phyloP scores from a whole-genome alignment of 2,888 invertebrate species.

The Perdita meconis region DNA sequence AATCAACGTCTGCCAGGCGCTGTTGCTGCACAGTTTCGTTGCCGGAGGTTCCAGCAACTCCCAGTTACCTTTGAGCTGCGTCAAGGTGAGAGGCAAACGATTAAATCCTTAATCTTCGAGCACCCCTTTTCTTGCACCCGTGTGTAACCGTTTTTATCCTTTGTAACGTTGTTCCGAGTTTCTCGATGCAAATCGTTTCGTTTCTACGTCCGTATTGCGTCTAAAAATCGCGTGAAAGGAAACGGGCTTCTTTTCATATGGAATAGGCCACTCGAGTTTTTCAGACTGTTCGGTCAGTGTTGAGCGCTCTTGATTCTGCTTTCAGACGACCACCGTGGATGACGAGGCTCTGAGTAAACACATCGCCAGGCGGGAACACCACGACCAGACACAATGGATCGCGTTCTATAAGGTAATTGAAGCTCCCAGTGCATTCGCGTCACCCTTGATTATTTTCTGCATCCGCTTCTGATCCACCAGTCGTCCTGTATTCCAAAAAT shows the following conservation, averaged over 20 bases:
- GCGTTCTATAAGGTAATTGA: conserved; percentile 89
- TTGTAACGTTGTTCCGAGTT: conserved; percentile 2
- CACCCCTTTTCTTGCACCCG: conserved; percentile 9
- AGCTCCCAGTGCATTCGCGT: conserved; percentile 25
- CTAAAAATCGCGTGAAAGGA: neutral
- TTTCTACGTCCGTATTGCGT: conserved; percentile 5
- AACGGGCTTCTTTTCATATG: conserved; percentile 3
- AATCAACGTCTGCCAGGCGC: conserved; percentile 76
- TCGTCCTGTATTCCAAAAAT: neutral
- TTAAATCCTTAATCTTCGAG: conserved; percentile 45
- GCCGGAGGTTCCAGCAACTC: conserved; percentile 72
- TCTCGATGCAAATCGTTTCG: conserved; percentile 18
- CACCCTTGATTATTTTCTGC: conserved; percentile 1
- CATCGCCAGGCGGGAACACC: conserved; percentile 86
- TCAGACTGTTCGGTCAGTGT: neutral
- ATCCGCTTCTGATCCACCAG: neutral
- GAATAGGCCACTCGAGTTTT: neutral
- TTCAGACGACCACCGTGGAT: conserved; percentile 85
- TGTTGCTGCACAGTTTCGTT: conserved; percentile 73
- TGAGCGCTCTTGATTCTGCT: conserved; percentile 62
- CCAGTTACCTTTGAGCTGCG: conserved; percentile 78
- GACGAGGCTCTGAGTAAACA: conserved; percentile 84
- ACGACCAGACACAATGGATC: conserved; percentile 91
- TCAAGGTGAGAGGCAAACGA: conserved; percentile 76
- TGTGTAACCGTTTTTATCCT: conserved; percentile 4